A percentile compares a stretch with the other conserved stretches of the same genome.
These are phyloP conservation scores for Cheilosia impressa DNA, from an alignment of 2,888 invertebrate species.

Conservation along the genomic window DNA sequence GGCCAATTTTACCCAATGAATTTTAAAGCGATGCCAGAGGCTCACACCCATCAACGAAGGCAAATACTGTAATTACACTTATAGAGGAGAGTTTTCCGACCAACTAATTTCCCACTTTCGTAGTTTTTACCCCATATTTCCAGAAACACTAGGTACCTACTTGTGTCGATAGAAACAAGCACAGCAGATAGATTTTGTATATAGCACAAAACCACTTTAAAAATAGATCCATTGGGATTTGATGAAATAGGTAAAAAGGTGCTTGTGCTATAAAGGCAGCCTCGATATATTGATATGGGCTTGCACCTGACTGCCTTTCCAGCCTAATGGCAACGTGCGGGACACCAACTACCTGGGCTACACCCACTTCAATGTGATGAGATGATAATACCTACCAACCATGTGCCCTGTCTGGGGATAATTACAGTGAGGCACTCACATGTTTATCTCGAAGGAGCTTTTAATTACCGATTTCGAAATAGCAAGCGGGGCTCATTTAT, in stretches of 20 bases:
- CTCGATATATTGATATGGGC: constrained; percentile 3
- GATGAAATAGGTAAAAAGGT: constrained; percentile 26
- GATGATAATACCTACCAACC: constrained; percentile 18
- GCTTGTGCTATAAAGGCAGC: constrained; percentile 5
- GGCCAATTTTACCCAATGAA: constrained; percentile 51
- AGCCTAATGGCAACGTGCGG: constrained; percentile 12
- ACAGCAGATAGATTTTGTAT: not conserved
- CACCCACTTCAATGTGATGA: constrained; percentile 25
- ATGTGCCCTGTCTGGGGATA: constrained; percentile 18
- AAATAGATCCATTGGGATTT: constrained; percentile 41
- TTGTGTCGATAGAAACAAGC: not conserved
- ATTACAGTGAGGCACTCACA: constrained; percentile 21
- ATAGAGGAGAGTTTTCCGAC: constrained; percentile 49
- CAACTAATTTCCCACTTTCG: constrained; percentile 69
- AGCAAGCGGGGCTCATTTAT: not conserved
- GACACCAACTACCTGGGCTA: not conserved
- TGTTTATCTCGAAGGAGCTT: constrained; percentile 23
- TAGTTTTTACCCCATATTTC: constrained; percentile 50
- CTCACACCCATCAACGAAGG: constrained; percentile 28
- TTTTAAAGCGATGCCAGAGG: constrained; percentile 35
- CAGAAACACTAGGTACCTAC: not conserved
- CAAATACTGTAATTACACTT: constrained; percentile 70
- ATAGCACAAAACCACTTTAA: constrained; percentile 5
- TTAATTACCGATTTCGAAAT: constrained; percentile 47
- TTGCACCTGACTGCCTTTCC: constrained; percentile 53